Evolutionary conservation across 2,797 vertebrate species (phyloP).

Genomic region (Characodon lateralis): DNA sequence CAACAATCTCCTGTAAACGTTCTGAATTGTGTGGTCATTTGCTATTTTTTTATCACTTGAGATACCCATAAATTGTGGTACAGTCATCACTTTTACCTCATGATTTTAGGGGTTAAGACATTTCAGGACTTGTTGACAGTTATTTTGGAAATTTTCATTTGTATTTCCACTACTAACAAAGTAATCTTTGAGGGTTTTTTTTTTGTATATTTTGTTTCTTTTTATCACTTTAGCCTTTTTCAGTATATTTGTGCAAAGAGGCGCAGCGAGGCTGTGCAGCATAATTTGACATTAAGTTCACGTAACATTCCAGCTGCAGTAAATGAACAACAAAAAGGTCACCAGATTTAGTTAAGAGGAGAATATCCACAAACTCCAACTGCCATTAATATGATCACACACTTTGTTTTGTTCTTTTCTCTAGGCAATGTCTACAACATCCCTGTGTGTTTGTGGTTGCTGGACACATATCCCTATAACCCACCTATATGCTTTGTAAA

Average conservation of each 20-base stretch:
- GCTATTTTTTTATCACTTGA: neutral
- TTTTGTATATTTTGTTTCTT: neutral
- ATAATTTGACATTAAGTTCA: neutral
- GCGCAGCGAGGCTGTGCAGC: neutral
- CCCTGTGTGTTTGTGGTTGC: slow-evolving; percentile 95
- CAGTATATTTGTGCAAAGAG: neutral
- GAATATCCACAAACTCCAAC: neutral
- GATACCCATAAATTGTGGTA: no score
- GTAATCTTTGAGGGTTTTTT: no score
- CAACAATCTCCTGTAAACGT: neutral
- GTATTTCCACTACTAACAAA: no score
- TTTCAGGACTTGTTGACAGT: no score
- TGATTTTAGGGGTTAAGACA: no score
- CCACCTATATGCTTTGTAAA: slow-evolving; percentile 99
- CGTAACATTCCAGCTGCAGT: neutral
- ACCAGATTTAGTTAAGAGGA: neutral
- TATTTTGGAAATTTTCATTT: no score
- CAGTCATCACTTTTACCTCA: no score
- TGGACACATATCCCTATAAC: slow-evolving; percentile 98
- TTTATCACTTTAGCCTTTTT: neutral
- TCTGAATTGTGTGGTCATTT: neutral
- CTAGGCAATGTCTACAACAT: slow-evolving; percentile 97
- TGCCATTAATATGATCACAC: neutral
- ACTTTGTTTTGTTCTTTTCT: slow-evolving; percentile 23
- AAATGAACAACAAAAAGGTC: neutral